These are phyloP conservation scores for Busseola fusca DNA, from an alignment of 2,888 invertebrate genomes.

Conservation along the genomic window DNA sequence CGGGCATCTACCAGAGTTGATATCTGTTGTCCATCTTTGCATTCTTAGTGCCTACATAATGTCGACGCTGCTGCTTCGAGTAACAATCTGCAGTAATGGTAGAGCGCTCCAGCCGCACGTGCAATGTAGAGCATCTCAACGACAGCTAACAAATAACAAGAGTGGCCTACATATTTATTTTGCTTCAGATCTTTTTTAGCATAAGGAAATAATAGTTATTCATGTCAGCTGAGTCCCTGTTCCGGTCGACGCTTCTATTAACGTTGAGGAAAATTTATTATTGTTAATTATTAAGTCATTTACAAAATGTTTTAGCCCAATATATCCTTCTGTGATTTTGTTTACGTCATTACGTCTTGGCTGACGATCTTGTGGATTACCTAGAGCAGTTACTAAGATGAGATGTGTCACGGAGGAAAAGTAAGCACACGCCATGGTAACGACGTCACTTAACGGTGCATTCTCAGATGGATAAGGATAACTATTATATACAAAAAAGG, in stretches of 20 bases:
- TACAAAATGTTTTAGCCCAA: not conserved
- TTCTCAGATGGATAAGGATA: not conserved
- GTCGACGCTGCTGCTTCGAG: not conserved
- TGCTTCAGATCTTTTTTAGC: not conserved
- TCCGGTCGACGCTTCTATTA: no score
- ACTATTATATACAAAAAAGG: not conserved
- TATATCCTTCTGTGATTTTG: not conserved
- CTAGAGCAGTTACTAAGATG: not conserved
- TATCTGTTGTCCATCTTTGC: not conserved
- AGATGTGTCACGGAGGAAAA: conserved; percentile 51
- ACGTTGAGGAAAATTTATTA: conserved; percentile 11
- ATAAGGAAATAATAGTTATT: not conserved
- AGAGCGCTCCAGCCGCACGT: not conserved
- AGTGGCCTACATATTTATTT: not conserved
- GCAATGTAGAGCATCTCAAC: not conserved
- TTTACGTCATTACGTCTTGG: conserved; percentile 25
- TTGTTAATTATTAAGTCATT: conserved; percentile 3
- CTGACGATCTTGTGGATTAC: conserved; percentile 30
- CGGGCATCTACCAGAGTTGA: not conserved
- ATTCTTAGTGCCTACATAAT: not conserved
- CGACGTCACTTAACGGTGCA: conserved; percentile 30
- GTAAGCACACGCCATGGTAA: not conserved
- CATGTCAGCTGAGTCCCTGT: not conserved
- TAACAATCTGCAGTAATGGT: no score
- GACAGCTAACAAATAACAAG: not conserved